phyloP scores from a whole-genome alignment of 2,113 vertebrate genomes.

The Myotis davidii region DNA sequence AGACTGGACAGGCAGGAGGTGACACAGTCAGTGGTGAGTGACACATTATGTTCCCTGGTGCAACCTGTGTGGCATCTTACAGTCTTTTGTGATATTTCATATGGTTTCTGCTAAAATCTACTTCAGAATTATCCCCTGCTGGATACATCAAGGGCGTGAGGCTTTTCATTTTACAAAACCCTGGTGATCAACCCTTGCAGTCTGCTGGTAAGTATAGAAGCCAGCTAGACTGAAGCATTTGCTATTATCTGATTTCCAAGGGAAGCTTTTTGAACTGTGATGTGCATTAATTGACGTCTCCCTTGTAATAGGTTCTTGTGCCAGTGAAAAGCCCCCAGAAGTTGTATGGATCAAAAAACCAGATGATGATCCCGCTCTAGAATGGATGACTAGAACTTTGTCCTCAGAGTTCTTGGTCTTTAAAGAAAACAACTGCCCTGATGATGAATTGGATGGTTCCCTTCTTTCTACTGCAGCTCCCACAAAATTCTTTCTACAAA shows the following conservation, averaged over 20 bases:
- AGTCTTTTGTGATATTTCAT: constrained; percentile 68
- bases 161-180: constrained; percentile 66
- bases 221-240: constrained; percentile 55
- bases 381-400: not conserved
- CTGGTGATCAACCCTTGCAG: not conserved
- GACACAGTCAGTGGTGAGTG: not conserved
- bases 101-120: constrained; percentile 69
- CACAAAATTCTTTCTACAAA: not conserved
- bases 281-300: not conserved
- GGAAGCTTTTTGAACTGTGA: constrained; percentile 55
- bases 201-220: constrained; percentile 62
- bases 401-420: not conserved
- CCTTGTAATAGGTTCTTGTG: constrained; percentile 42
- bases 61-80: constrained; percentile 62
- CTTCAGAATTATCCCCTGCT: constrained; percentile 74
- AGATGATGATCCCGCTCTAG: not conserved
- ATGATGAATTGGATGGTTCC: not conserved
- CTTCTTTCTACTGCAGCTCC: not conserved
- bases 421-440: not conserved
- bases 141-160: constrained; percentile 56
- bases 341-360: not conserved
- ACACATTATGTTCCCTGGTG: constrained; percentile 61
- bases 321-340: constrained; percentile 43
- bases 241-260: constrained; percentile 65
- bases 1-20: constrained; percentile 64